Conservation (phyloP, 2,888 invertebrate genomes). For the Nomada flava region DNA sequence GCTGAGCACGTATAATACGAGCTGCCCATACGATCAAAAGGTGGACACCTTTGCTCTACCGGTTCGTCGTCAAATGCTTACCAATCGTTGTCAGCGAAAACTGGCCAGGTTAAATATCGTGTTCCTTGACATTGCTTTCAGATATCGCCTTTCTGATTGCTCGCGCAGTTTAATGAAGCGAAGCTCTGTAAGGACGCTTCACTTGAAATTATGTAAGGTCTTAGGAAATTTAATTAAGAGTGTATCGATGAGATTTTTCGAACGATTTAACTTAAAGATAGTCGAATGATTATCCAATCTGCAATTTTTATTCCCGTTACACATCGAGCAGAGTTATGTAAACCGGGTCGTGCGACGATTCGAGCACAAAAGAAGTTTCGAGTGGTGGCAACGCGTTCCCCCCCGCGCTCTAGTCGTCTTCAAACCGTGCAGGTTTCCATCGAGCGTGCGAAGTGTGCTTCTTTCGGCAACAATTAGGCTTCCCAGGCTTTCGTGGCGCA, state of each 20-base stretch:
- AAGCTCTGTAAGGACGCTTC: background rate
- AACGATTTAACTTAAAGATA: constrained; percentile 17
- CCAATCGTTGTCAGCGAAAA: constrained; percentile 22
- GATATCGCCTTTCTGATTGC: background rate
- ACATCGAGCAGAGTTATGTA: constrained; percentile 66
- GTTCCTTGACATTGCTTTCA: background rate
- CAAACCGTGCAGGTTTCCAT: constrained; percentile 57
- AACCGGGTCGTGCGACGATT: constrained; percentile 70
- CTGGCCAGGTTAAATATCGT: background rate
- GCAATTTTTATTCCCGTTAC: constrained; percentile 62
- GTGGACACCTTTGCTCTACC: constrained; percentile 23
- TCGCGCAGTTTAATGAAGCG: background rate
- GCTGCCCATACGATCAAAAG: constrained; percentile 34
- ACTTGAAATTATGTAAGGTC: background rate
- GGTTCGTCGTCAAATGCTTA: constrained; percentile 23
- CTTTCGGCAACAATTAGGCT: constrained; percentile 68
- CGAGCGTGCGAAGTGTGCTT: constrained; percentile 70
- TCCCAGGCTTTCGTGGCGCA: constrained; percentile 72
- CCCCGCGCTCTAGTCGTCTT: constrained; percentile 4
- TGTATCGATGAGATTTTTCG: background rate
- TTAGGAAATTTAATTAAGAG: background rate
- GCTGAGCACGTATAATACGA: constrained; percentile 66
- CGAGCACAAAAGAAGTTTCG: constrained; percentile 38
- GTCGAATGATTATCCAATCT: constrained; percentile 54
- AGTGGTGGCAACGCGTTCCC: constrained; percentile 33